Conservation (phyloP, 2,888 invertebrate genomes). For the Allacma fusca region DNA sequence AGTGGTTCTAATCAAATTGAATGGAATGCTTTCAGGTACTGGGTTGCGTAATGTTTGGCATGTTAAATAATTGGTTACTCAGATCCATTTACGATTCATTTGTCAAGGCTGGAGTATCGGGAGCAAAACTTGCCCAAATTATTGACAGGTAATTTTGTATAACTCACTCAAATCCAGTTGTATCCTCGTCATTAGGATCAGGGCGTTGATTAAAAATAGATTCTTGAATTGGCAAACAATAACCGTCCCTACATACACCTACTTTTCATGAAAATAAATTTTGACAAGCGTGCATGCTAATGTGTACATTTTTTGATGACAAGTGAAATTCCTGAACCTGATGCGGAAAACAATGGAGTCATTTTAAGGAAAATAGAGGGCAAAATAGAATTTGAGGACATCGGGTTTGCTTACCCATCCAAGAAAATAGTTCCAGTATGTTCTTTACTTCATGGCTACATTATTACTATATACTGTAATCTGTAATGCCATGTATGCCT, state of each 20-base stretch:
- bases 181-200: too few species aligned
- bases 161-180: not conserved
- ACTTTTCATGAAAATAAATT: too few species aligned
- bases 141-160: slow-evolving; percentile 3
- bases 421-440: not conserved
- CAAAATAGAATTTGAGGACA: not conserved
- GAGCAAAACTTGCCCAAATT: slow-evolving; percentile 13
- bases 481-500: too few species aligned
- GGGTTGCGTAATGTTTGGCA: slow-evolving; percentile 1
- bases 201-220: too few species aligned
- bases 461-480: too few species aligned
- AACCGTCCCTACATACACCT: too few species aligned
- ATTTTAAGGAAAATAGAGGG: not conserved
- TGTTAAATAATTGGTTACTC: not conserved
- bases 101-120: not conserved
- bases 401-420: not conserved
- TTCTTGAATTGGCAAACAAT: too few species aligned
- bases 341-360: not conserved
- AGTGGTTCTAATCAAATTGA: too few species aligned
- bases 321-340: not conserved
- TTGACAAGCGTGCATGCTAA: too few species aligned
- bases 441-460: not conserved
- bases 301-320: not conserved
- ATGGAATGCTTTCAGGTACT: not conserved
- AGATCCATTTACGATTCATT: not conserved